Conservation (phyloP, 2,797 vertebrate genomes). For the Acanthurus lineatus region DNA sequence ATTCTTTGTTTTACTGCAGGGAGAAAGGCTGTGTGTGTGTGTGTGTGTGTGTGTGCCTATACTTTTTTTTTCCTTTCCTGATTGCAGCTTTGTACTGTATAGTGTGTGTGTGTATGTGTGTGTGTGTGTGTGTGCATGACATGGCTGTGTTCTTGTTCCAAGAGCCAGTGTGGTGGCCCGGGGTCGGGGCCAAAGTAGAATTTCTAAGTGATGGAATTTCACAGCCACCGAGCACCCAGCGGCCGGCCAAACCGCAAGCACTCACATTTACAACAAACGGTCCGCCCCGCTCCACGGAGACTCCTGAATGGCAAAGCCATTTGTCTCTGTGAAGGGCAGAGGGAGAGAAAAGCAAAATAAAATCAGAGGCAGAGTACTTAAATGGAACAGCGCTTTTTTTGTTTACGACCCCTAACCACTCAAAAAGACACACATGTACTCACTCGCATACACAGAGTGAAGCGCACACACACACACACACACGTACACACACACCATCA, state of each 20-base stretch:
- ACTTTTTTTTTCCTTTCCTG: conserved; percentile 18
- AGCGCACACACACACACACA: not conserved
- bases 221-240: conserved; percentile 78
- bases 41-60: not conserved
- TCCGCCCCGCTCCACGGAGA: conserved; percentile 78
- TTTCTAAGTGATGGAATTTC: conserved; percentile 86
- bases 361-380: conserved; percentile 78
- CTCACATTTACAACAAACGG: conserved; percentile 86
- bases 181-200: conserved; percentile 83
- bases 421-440: conserved; percentile 42
- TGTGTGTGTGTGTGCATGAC: conserved; percentile 17
- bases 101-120: conserved; percentile 20
- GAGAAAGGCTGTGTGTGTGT: conserved; percentile 29
- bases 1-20: conserved; percentile 68
- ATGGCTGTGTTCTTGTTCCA: conserved; percentile 37
- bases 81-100: conserved; percentile 51
- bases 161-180: conserved; percentile 61
- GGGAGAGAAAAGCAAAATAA: conserved; percentile 78
- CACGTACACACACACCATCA: too few species aligned
- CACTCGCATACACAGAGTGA: conserved; percentile 60
- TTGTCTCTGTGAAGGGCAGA: conserved; percentile 87
- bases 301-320: conserved; percentile 88
- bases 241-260: conserved; percentile 75
- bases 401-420: conserved; percentile 88
- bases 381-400: conserved; percentile 79